A percentile compares a stretch with the other conserved stretches of the same genome.
phyloP scores from a whole-genome alignment of 1,140 invertebrate genomes.

The Muscidifurax raptorellus region DNA sequence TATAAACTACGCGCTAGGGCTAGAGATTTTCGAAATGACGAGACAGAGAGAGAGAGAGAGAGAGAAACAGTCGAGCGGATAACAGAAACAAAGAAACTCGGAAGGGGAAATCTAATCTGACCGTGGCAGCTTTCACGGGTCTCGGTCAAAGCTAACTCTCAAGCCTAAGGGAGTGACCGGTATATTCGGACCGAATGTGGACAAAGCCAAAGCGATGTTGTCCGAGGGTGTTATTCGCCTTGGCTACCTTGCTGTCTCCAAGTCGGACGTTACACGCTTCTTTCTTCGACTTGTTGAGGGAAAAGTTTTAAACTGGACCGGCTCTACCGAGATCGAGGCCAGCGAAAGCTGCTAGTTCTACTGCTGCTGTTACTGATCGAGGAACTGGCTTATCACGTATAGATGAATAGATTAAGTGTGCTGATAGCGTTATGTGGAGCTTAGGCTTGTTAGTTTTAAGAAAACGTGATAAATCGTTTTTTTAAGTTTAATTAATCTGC shows the following conservation, averaged over 20 bases:
- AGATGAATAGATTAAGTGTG: neutral
- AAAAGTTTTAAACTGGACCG: constrained; percentile 29
- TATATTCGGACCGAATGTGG: constrained; percentile 15
- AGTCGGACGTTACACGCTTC: too few relatives aligned
- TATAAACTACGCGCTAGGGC: neutral
- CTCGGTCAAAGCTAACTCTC: constrained; percentile 18
- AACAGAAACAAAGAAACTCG: neutral
- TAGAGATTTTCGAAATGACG: neutral
- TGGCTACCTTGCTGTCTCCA: neutral
- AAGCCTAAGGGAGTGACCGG: neutral
- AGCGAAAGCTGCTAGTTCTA: neutral
- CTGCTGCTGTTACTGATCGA: neutral
- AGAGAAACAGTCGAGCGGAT: neutral
- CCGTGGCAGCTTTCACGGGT: neutral
- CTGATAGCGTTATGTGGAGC: neutral
- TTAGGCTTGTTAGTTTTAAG: neutral
- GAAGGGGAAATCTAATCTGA: neutral
- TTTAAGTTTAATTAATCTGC: too few relatives aligned
- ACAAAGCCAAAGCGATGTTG: constrained; percentile 26
- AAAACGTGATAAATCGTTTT: too few relatives aligned
- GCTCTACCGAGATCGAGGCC: neutral
- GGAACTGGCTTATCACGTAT: neutral
- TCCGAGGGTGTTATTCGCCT: neutral
- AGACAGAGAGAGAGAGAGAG: neutral
- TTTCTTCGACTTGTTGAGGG: constrained; percentile 21